A percentile compares a stretch with the other conserved stretches of the same genome.
phyloP scores from a whole-genome alignment of 2,797 vertebrate genomes.

The Peromyscus aztecus region DNA sequence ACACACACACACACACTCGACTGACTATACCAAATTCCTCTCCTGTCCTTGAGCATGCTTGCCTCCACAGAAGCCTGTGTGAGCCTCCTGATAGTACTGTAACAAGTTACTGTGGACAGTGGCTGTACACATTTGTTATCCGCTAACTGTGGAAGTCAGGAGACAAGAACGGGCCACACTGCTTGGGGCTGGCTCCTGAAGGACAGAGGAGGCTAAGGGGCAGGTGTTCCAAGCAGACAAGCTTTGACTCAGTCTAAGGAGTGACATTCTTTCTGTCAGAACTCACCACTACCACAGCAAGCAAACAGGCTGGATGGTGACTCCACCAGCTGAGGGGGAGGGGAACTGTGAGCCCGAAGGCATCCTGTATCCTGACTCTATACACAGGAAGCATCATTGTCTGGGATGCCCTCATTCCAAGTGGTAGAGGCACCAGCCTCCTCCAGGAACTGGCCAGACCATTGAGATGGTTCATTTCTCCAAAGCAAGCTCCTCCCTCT shows the following conservation, averaged over 20 bases:
- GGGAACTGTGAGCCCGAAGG: background rate
- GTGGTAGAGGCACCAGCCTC: background rate
- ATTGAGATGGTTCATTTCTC: background rate
- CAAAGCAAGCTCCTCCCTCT: fast-evolving
- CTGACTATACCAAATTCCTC: background rate
- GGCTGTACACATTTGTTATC: background rate
- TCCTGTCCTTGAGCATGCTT: background rate
- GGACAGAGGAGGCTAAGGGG: background rate
- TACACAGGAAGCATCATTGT: background rate
- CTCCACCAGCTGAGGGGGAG: background rate
- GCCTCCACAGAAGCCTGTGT: background rate
- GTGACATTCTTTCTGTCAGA: background rate
- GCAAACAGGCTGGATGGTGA: background rate
- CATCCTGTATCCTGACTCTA: background rate
- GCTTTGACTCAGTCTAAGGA: background rate
- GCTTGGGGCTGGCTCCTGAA: background rate
- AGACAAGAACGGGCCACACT: background rate
- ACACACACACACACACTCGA: background rate
- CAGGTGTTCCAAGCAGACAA: background rate
- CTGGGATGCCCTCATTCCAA: background rate
- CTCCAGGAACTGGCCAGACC: background rate
- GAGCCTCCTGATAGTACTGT: background rate
- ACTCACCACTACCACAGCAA: too few relatives aligned
- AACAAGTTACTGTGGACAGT: background rate
- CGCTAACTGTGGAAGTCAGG: background rate